Conservation (phyloP, 2,888 invertebrate species). For the Calliphora vomitoria region DNA sequence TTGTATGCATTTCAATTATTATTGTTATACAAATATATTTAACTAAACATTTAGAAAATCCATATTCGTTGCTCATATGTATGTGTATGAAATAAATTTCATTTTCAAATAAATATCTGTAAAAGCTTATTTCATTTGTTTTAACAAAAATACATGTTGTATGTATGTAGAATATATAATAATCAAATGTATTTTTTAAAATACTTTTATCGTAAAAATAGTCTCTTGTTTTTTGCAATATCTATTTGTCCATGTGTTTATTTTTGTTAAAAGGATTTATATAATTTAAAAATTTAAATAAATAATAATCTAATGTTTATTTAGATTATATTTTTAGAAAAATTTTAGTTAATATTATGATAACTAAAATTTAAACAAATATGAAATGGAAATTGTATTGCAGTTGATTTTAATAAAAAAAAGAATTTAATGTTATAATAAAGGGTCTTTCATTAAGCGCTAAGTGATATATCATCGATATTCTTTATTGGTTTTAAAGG, state of each 20-base stretch:
- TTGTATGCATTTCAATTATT: slow-evolving; percentile 52
- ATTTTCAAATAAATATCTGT: slow-evolving; percentile 53
- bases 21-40: slow-evolving; percentile 29
- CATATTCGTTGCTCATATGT: background rate
- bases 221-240: background rate
- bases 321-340: background rate
- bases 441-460: too few relatives aligned
- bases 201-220: slow-evolving; percentile 6
- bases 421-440: too few relatives aligned
- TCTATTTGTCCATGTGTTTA: background rate
- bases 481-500: too few relatives aligned
- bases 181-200: slow-evolving; percentile 12
- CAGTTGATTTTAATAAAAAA: background rate
- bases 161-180: background rate
- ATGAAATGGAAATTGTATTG: background rate
- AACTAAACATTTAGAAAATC: slow-evolving; percentile 34
- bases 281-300: slow-evolving; percentile 31
- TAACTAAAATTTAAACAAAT: background rate
- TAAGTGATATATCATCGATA: too few relatives aligned
- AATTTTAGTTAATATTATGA: background rate
- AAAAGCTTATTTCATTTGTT: slow-evolving; percentile 52
- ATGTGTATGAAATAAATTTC: slow-evolving; percentile 18
- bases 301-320: slow-evolving; percentile 16
- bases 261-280: slow-evolving; percentile 57
- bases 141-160: slow-evolving; percentile 28